Evolutionary conservation across 2,797 vertebrate species (phyloP).

Genomic region (Syngnathus acus): DNA sequence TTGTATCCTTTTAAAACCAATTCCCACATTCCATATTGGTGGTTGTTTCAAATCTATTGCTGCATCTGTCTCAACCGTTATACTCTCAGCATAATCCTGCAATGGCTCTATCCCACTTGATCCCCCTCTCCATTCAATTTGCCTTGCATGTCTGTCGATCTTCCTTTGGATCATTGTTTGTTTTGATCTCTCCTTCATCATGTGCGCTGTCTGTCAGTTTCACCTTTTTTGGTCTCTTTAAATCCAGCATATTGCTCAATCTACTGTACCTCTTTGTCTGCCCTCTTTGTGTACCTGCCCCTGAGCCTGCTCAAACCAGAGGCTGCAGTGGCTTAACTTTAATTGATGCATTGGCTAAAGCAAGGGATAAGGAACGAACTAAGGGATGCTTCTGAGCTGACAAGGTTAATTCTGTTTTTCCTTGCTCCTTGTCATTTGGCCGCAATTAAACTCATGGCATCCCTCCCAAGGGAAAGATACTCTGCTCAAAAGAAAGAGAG

Average conservation of each 20-base stretch:
- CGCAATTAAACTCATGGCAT: constrained; percentile 61
- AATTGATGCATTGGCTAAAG: constrained; percentile 59
- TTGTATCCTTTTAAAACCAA: background rate
- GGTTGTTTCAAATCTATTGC: constrained; percentile 2
- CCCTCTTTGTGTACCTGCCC: constrained; percentile 34
- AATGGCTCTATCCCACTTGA: constrained; percentile 45
- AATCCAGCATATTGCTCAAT: constrained; percentile 24
- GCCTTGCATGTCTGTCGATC: constrained; percentile 36
- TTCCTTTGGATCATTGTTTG: constrained; percentile 27
- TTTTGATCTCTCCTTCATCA: constrained; percentile 14
- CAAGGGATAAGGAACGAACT: constrained; percentile 17
- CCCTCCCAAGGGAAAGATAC: constrained; percentile 12
- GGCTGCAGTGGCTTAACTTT: constrained; percentile 51
- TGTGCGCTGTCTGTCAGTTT: constrained; percentile 15
- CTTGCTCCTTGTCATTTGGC: constrained; percentile 52
- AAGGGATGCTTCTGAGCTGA: constrained; percentile 47
- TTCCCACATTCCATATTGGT: background rate
- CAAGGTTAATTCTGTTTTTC: constrained; percentile 74
- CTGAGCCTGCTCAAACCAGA: constrained; percentile 46
- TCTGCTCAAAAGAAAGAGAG: background rate
- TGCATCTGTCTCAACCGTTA: constrained; percentile 22
- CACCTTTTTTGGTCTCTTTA: constrained; percentile 7
- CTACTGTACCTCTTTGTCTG: constrained; percentile 21
- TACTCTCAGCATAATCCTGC: constrained; percentile 31
- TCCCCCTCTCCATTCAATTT: constrained; percentile 36